These are phyloP conservation scores for Hydrotaea diabolus DNA, from an alignment of 2,888 invertebrate species.

Conservation along the genomic window DNA sequence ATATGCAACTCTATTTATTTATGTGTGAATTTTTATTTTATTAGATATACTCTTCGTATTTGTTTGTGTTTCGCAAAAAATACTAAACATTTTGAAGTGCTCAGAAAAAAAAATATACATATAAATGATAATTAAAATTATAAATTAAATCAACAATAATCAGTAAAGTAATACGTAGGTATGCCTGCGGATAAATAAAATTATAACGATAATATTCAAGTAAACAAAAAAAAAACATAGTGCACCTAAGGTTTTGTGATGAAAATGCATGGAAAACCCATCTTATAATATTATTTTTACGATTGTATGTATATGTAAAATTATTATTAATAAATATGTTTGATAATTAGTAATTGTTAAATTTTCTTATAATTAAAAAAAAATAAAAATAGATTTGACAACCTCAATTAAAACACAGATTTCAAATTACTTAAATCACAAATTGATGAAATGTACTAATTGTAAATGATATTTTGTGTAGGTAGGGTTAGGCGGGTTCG, in stretches of 20 bases:
- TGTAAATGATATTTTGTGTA: constrained; percentile 9
- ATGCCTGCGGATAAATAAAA: not conserved
- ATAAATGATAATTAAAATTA: constrained; percentile 34
- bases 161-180: not conserved
- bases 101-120: constrained; percentile 25
- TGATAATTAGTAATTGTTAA: not conserved
- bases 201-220: constrained; percentile 11
- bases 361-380: too few species aligned
- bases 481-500: too few species aligned
- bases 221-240: constrained; percentile 28
- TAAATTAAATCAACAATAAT: constrained; percentile 38
- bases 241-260: constrained; percentile 46
- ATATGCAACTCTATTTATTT: constrained; percentile 54
- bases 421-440: constrained; percentile 20
- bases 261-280: constrained; percentile 2
- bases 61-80: not conserved
- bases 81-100: constrained; percentile 16
- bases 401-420: constrained; percentile 3
- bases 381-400: not conserved
- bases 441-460: constrained; percentile 21
- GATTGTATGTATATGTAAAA: not conserved
- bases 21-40: not conserved
- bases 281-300: not conserved
- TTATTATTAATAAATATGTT: not conserved
- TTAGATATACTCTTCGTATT: not conserved